Evolutionary conservation across 2,113 vertebrate species (phyloP).

Genomic region (Paramormyrops kingsleyae): DNA sequence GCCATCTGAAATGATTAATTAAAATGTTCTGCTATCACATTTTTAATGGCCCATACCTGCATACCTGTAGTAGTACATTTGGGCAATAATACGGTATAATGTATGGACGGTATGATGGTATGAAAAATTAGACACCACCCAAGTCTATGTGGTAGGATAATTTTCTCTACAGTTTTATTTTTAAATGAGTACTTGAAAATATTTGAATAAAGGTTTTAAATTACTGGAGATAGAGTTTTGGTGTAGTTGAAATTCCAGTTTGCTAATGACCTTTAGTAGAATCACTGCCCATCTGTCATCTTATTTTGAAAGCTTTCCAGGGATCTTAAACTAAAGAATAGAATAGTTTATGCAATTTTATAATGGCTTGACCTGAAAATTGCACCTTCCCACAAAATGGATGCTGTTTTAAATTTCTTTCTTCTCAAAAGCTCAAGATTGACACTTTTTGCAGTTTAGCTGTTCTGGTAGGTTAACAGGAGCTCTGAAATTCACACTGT

Average conservation of each 20-base stretch:
- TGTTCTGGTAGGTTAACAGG: neutral
- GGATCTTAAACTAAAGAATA: neutral
- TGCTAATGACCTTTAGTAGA: neutral
- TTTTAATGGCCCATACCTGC: neutral
- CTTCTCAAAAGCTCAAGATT: neutral
- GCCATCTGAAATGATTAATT: neutral
- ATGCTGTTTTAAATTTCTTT: neutral
- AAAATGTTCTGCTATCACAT: neutral
- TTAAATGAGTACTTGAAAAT: neutral
- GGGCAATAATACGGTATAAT: neutral
- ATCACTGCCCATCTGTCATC: neutral
- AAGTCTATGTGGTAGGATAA: neutral
- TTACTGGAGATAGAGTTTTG: neutral
- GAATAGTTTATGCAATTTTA: neutral
- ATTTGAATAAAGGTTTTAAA: neutral
- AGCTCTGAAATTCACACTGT: neutral
- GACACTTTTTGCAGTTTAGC: neutral
- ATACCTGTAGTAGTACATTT: neutral
- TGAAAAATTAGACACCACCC: neutral
- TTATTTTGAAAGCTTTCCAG: neutral
- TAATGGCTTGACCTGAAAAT: neutral
- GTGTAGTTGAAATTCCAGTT: neutral
- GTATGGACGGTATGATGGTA: neutral
- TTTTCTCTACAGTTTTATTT: neutral
- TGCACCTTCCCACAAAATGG: neutral